Conservation (phyloP, 2,888 invertebrate genomes). For the Melanargia galathea region DNA sequence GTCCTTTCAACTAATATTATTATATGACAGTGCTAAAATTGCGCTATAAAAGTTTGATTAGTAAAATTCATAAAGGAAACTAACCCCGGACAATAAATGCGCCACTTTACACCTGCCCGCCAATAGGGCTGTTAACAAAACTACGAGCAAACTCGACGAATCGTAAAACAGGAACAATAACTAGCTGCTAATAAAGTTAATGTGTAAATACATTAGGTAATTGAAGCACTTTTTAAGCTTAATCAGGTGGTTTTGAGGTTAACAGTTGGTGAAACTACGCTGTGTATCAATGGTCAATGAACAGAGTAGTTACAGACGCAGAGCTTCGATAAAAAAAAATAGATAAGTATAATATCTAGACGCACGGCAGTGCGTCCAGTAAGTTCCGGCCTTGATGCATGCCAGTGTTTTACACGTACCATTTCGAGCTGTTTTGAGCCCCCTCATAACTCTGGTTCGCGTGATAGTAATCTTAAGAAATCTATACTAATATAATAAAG, state of each 20-base stretch:
- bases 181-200: constrained; percentile 34
- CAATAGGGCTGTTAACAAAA: constrained; percentile 35
- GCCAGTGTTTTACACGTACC: no score
- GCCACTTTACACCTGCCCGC: constrained; percentile 36
- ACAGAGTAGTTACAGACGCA: background rate
- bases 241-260: constrained; percentile 25
- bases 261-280: constrained; percentile 25
- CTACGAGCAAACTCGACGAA: constrained; percentile 28
- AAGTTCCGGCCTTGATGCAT: no score
- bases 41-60: constrained; percentile 36
- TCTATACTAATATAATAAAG: no score
- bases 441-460: no score
- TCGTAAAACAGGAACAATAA: constrained; percentile 30
- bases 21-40: constrained; percentile 23
- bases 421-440: no score
- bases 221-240: constrained; percentile 26
- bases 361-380: no score
- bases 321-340: no score
- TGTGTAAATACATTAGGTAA: constrained; percentile 30
- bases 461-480: no score
- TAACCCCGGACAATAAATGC: constrained; percentile 27
- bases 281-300: constrained; percentile 9
- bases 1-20: constrained; percentile 28
- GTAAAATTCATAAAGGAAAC: constrained; percentile 34
- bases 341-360: no score